Percentiles rank a stretch among this genome's conserved stretches.
Conservation (phyloP, 1,140 invertebrate genomes). For the Neodiprion virginianus region DNA sequence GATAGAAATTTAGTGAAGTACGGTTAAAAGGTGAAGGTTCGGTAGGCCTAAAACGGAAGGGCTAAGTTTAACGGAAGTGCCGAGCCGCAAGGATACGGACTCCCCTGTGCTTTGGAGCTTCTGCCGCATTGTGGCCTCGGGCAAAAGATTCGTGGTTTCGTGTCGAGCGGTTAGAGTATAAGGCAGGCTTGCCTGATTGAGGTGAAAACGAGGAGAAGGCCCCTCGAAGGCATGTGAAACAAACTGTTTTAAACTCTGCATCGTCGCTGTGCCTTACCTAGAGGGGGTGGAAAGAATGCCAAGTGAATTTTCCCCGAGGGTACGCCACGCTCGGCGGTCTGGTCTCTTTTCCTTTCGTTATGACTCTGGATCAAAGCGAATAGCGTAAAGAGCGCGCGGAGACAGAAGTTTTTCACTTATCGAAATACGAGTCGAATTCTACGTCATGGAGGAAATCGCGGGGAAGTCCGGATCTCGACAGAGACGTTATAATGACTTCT, state of each 20-base stretch:
- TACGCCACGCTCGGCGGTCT: not conserved
- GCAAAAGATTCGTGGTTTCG: not conserved
- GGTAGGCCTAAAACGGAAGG: no score
- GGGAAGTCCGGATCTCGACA: not conserved
- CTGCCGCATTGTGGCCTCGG: not conserved
- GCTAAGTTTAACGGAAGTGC: no score
- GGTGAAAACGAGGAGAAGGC: not conserved
- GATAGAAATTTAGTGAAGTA: no score
- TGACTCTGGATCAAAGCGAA: no score
- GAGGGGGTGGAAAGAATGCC: not conserved
- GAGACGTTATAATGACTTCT: not conserved
- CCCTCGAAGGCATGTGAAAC: not conserved
- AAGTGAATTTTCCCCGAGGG: not conserved
- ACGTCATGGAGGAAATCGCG: not conserved
- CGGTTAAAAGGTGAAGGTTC: no score
- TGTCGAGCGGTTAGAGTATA: not conserved
- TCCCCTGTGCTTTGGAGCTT: not conserved
- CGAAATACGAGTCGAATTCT: no score
- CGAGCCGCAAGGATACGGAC: no score
- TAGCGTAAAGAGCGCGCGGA: no score
- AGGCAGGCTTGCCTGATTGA: not conserved
- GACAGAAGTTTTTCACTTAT: no score
- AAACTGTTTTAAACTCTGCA: not conserved
- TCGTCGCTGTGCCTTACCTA: not conserved
- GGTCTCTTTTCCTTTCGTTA: no score